Evolutionary conservation across 2,113 vertebrate species (phyloP).

Genomic region (Willisornis vidua): DNA sequence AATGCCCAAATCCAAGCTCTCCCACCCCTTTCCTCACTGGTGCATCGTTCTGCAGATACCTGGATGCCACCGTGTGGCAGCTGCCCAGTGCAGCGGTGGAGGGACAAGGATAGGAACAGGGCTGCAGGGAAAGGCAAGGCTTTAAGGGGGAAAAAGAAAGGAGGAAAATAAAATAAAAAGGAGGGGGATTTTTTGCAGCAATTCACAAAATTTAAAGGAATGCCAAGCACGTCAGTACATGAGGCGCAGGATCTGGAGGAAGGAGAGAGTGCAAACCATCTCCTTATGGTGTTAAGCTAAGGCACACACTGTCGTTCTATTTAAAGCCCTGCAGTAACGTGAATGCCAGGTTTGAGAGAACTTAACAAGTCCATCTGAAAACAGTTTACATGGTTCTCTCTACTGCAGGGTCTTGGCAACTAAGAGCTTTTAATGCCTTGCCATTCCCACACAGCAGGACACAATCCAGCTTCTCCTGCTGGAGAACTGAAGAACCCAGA

Average conservation of each 20-base stretch:
- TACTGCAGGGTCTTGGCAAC: not conserved
- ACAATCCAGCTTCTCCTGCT: not conserved
- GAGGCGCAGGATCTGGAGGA: conserved; percentile 23
- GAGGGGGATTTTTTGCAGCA: not conserved
- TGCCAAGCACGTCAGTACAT: conserved; percentile 3
- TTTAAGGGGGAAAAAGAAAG: not conserved
- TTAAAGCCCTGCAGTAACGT: conserved; percentile 12
- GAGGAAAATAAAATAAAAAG: not conserved
- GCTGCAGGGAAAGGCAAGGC: not conserved
- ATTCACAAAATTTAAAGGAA: conserved; percentile 15
- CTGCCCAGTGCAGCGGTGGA: not conserved
- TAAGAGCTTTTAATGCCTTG: not conserved
- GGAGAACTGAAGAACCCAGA: not conserved
- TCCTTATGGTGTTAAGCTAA: conserved; percentile 39
- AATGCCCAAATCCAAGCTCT: not conserved
- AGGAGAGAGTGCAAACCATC: conserved; percentile 43
- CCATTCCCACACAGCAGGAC: not conserved
- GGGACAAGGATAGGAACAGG: not conserved
- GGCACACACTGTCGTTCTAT: conserved; percentile 16
- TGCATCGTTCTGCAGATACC: not conserved
- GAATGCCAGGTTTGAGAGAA: not conserved
- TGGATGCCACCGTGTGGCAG: conserved; percentile 27
- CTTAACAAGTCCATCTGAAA: not conserved
- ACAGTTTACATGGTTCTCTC: not conserved
- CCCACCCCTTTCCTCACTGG: not conserved